phyloP scores from a whole-genome alignment of 1,140 invertebrate genomes.

The Bombus picipes region DNA sequence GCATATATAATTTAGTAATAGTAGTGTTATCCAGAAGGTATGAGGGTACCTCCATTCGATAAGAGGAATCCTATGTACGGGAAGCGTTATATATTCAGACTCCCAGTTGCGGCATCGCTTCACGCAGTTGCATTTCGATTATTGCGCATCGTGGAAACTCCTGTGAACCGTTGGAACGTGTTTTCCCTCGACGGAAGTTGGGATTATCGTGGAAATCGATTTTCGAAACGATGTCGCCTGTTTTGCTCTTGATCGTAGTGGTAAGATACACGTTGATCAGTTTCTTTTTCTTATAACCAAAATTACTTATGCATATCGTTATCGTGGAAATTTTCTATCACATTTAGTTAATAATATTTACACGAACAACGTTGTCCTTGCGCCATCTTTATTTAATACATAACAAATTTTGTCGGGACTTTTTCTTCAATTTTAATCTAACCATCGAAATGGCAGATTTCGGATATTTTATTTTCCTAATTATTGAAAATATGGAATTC shows the following conservation, averaged over 20 bases:
- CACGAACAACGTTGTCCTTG: too few species aligned
- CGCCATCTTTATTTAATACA: too few species aligned
- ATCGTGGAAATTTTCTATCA: neutral
- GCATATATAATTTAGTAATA: conserved; percentile 42
- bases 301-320: neutral
- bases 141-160: conserved; percentile 3
- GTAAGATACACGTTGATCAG: conserved; percentile 15
- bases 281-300: neutral
- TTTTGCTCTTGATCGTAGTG: neutral
- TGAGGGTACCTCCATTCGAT: conserved; percentile 73
- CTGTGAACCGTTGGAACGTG: neutral
- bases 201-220: neutral
- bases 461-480: neutral
- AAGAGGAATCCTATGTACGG: conserved; percentile 15
- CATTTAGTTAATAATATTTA: too few species aligned
- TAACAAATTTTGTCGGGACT: neutral
- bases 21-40: conserved; percentile 44
- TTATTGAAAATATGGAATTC: neutral
- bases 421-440: neutral
- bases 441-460: neutral
- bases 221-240: neutral
- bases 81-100: conserved; percentile 31
- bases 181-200: neutral
- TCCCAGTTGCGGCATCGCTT: neutral
- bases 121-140: conserved; percentile 7